Conservation (phyloP, 2,113 vertebrate genomes). For the Malaclemys terrapin region DNA sequence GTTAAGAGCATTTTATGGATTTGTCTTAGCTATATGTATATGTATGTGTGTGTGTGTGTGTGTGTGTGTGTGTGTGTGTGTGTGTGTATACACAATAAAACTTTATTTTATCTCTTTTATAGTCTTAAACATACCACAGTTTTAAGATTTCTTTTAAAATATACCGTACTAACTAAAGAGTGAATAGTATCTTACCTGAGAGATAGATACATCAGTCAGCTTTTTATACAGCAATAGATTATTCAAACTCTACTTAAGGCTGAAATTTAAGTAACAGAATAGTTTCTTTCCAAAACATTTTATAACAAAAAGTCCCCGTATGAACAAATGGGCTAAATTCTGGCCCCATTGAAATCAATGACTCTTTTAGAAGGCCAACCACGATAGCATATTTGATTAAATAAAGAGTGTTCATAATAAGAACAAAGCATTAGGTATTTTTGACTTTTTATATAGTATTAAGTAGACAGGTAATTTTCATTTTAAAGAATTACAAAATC, state of each 20-base stretch:
- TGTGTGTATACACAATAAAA: not conserved
- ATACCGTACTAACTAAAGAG: not conserved
- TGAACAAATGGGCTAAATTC: not conserved
- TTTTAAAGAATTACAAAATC: too few relatives aligned
- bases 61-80: too few relatives aligned
- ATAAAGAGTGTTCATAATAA: not conserved
- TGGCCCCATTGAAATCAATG: not conserved
- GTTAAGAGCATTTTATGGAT: not conserved
- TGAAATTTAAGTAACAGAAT: not conserved
- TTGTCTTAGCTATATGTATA: not conserved
- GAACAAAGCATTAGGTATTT: too few relatives aligned
- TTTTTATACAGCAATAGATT: not conserved
- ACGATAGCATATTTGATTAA: not conserved
- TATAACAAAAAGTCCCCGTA: not conserved
- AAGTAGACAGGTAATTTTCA: too few relatives aligned
- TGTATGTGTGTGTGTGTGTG: too few relatives aligned
- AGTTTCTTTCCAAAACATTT: not conserved
- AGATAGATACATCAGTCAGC: not conserved
- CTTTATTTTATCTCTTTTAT: not conserved
- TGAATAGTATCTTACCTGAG: not conserved
- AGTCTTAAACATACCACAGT: not conserved
- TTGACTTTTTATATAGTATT: too few relatives aligned
- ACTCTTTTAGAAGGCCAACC: not conserved
- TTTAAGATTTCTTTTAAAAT: not conserved
- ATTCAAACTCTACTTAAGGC: not conserved